Evolutionary conservation across 1,140 invertebrate species (phyloP).

Genomic region (Temnothorax curvispinosus): DNA sequence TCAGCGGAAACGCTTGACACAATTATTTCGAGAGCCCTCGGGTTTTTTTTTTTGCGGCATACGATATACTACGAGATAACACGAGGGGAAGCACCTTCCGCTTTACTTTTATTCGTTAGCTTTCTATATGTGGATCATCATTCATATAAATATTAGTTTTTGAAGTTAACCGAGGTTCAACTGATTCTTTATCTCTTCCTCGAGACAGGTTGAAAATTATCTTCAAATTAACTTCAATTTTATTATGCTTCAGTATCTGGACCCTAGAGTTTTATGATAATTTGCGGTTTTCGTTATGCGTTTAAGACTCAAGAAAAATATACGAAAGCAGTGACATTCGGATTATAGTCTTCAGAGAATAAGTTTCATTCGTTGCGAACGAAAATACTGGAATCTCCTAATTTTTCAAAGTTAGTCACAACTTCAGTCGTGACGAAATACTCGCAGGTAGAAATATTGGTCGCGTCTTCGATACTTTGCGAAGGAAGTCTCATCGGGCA

Average conservation of each 20-base stretch:
- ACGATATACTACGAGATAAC: not conserved
- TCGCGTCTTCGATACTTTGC: not conserved
- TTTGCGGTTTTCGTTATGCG: not conserved
- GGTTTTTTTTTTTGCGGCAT: not conserved
- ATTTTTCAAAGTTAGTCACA: not conserved
- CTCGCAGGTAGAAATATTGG: not conserved
- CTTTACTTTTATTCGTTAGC: not conserved
- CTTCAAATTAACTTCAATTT: not conserved
- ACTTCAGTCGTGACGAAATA: not conserved
- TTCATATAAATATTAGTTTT: constrained; percentile 6
- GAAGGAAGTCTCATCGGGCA: not conserved
- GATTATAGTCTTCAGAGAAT: not conserved
- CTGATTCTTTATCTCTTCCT: not conserved
- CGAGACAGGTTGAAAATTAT: constrained; percentile 20
- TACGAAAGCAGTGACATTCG: not conserved
- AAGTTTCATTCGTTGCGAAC: not conserved
- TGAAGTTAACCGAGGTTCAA: not conserved
- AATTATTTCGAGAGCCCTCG: constrained; percentile 30
- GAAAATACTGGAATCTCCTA: not conserved
- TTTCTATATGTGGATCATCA: not conserved
- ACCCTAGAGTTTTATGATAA: not conserved
- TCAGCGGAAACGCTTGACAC: constrained; percentile 52
- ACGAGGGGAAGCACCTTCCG: not conserved
- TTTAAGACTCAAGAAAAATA: not conserved
- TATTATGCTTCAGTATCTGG: not conserved